Percentiles rank a stretch among this genome's conserved stretches.
Conservation (phyloP, 2,113 vertebrate genomes). For the Cryptomyrus ogoouensis region DNA sequence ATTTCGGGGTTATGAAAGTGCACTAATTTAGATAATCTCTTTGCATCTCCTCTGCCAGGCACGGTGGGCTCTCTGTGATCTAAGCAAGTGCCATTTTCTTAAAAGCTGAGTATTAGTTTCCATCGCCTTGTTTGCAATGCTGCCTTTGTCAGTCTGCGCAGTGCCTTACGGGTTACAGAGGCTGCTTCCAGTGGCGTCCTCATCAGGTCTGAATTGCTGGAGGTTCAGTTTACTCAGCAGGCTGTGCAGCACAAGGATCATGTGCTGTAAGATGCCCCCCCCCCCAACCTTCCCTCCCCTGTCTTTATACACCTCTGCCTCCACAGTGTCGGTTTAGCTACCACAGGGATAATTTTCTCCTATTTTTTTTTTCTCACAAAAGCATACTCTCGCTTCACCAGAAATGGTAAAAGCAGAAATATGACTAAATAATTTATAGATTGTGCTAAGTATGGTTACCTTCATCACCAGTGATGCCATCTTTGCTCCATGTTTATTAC, state of each 20-base stretch:
- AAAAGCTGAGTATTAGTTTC: not conserved
- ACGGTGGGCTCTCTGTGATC: not conserved
- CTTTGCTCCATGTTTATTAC: not conserved
- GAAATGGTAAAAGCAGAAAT: not conserved
- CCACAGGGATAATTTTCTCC: not conserved
- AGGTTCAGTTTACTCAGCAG: not conserved
- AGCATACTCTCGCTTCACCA: not conserved
- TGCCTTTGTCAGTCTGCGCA: not conserved
- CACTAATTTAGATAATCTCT: not conserved
- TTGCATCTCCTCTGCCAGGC: not conserved
- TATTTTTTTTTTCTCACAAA: not conserved
- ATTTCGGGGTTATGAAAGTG: not conserved
- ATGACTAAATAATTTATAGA: not conserved
- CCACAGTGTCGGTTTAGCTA: not conserved
- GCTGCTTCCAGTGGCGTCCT: not conserved
- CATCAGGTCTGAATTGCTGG: not conserved
- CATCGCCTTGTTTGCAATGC: not conserved
- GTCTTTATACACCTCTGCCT: not conserved
- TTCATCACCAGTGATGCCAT: not conserved
- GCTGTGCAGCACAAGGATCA: not conserved
- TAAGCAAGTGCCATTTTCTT: not conserved
- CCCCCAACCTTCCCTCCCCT: not conserved
- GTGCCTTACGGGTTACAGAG: not conserved
- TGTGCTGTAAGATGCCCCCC: not conserved
- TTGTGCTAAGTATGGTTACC: not conserved